phyloP scores from a whole-genome alignment of 2,113 vertebrate species.

The Lepus timidus region DNA sequence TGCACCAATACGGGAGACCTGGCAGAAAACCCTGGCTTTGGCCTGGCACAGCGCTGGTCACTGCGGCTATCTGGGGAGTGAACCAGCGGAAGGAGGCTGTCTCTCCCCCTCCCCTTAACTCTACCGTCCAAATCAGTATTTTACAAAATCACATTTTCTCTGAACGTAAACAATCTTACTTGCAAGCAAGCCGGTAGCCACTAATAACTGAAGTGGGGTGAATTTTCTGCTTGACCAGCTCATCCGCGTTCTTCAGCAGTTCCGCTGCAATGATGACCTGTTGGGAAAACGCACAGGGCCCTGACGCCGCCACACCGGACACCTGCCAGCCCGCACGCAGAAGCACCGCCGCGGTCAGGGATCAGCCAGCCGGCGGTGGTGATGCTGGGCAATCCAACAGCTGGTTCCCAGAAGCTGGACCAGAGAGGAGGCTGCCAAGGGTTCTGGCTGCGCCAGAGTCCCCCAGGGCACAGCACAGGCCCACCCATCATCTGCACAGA shows the following conservation, averaged over 20 bases:
- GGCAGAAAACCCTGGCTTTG: too few species aligned
- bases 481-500: not conserved
- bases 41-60: too few species aligned
- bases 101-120: too few species aligned
- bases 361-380: too few species aligned
- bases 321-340: accelerated
- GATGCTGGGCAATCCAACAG: accelerated
- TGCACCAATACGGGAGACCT: too few species aligned
- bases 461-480: accelerated
- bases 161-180: slow-evolving; percentile 90
- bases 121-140: too few species aligned
- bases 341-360: accelerated
- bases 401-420: not conserved
- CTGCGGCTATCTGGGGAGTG: too few species aligned
- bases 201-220: slow-evolving; percentile 99
- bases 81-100: too few species aligned
- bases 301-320: not conserved
- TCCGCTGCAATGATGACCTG: slow-evolving; percentile 99
- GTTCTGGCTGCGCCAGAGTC: not conserved
- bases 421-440: too few species aligned
- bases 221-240: slow-evolving; percentile 98
- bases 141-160: not conserved
- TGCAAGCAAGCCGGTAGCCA: slow-evolving; percentile 99
- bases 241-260: slow-evolving; percentile 97
- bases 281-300: slow-evolving; percentile 45